phyloP scores from a whole-genome alignment of 2,113 vertebrate genomes.

The Eidolon helvum region DNA sequence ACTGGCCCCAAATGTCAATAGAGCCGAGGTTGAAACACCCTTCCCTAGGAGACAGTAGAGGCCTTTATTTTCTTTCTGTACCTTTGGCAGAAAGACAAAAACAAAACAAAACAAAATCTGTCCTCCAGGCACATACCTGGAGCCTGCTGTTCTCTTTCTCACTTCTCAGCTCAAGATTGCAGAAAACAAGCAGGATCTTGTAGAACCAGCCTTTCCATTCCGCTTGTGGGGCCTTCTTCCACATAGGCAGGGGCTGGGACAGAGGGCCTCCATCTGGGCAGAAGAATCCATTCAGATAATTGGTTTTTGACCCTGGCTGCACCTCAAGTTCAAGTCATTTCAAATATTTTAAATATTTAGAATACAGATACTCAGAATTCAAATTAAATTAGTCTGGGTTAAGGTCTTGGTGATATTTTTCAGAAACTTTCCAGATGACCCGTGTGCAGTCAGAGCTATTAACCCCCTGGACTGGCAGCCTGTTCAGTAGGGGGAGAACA shows the following conservation, averaged over 20 bases:
- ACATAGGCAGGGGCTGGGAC: too few species aligned
- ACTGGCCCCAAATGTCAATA: neutral
- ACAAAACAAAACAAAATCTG: neutral
- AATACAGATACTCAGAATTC: neutral
- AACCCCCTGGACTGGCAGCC: neutral
- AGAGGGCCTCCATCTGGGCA: neutral
- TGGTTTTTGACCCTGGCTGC: neutral
- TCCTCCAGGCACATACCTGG: neutral
- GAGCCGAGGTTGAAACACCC: neutral
- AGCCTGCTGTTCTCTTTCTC: neutral
- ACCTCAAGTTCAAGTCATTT: neutral
- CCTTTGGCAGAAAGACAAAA: conserved; percentile 29
- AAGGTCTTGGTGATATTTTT: neutral
- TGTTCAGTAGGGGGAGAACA: neutral
- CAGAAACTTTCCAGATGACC: neutral
- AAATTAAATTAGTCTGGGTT: neutral
- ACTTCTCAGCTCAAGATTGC: neutral
- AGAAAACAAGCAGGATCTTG: neutral
- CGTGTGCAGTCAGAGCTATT: neutral
- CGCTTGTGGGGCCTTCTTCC: accelerated
- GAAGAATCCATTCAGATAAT: neutral
- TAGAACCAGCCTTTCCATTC: neutral
- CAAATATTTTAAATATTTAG: neutral
- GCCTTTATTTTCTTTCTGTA: neutral
- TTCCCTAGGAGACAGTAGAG: neutral